These are phyloP conservation scores for Reinhardtius hippoglossoides DNA, from an alignment of 2,113 vertebrate species.

Conservation along the genomic window DNA sequence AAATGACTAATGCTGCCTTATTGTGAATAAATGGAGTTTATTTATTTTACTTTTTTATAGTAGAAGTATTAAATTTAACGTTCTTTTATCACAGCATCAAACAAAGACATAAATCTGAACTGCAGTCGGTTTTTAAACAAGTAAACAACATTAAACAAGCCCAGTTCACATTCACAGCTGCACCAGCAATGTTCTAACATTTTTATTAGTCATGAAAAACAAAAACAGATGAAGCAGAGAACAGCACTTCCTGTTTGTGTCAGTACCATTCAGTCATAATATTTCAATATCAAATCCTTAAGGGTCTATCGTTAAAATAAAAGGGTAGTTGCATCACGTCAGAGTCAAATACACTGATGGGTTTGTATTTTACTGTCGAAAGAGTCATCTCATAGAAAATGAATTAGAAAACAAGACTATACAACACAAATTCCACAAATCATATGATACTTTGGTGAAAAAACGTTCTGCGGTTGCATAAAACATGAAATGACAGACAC, in stretches of 20 bases:
- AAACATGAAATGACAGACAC: conserved; percentile 45
- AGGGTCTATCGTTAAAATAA: too few species aligned
- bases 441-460: conserved; percentile 12
- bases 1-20: too few species aligned
- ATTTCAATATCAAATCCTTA: background rate
- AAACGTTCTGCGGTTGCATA: conserved; percentile 40
- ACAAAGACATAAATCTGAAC: background rate
- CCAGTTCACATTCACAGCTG: background rate
- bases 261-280: background rate
- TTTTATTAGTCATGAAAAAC: background rate
- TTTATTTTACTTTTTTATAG: too few species aligned
- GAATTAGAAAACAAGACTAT: too few species aligned
- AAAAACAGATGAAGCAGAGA: background rate
- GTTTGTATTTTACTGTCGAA: too few species aligned
- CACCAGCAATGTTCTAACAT: background rate
- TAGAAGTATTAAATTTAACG: background rate
- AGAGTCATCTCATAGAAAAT: too few species aligned
- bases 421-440: background rate
- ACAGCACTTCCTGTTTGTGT: background rate
- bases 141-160: background rate
- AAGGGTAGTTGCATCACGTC: background rate
- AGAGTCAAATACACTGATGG: background rate
- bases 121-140: background rate
- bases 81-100: background rate
- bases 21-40: too few species aligned